Conservation (phyloP, 1,140 invertebrate genomes). For the Zaprionus taronus region DNA sequence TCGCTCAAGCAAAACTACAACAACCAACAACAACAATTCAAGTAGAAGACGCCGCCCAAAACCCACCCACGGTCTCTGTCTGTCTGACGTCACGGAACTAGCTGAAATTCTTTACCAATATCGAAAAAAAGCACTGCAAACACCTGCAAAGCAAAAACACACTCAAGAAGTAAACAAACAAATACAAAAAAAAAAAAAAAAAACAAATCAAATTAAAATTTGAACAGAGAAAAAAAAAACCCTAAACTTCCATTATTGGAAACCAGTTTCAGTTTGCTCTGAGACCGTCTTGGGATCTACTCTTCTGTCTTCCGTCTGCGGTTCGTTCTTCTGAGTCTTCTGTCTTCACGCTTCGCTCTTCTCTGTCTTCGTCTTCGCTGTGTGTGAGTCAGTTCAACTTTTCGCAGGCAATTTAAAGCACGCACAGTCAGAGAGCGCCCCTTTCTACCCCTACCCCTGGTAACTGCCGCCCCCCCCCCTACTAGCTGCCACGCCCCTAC, state of each 20-base stretch:
- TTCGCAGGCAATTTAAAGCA: slow-evolving; percentile 12
- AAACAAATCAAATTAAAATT: slow-evolving; percentile 1
- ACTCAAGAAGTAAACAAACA: neutral
- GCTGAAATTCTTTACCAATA: slow-evolving; percentile 1
- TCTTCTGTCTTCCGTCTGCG: neutral
- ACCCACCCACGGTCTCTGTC: neutral
- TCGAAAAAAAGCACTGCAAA: neutral
- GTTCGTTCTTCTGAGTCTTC: neutral
- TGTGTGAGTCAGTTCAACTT: slow-evolving; percentile 12
- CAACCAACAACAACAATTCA: slow-evolving; percentile 1
- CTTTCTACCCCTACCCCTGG: neutral
- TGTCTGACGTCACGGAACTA: slow-evolving; percentile 30
- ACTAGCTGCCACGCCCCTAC: neutral
- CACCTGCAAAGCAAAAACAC: neutral
- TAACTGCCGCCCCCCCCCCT: neutral
- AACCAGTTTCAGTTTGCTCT: slow-evolving; percentile 11
- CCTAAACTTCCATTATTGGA: slow-evolving; percentile 22
- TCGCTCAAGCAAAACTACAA: slow-evolving; percentile 34
- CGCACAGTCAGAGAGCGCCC: neutral
- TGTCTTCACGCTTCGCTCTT: neutral
- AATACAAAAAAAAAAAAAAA: neutral
- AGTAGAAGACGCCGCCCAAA: slow-evolving; percentile 8
- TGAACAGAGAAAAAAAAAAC: slow-evolving; percentile 16
- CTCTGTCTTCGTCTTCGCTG: neutral
- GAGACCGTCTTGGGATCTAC: neutral